Evolutionary conservation across 2,797 vertebrate genomes (phyloP).

Genomic region (Cichlasoma orientale): DNA sequence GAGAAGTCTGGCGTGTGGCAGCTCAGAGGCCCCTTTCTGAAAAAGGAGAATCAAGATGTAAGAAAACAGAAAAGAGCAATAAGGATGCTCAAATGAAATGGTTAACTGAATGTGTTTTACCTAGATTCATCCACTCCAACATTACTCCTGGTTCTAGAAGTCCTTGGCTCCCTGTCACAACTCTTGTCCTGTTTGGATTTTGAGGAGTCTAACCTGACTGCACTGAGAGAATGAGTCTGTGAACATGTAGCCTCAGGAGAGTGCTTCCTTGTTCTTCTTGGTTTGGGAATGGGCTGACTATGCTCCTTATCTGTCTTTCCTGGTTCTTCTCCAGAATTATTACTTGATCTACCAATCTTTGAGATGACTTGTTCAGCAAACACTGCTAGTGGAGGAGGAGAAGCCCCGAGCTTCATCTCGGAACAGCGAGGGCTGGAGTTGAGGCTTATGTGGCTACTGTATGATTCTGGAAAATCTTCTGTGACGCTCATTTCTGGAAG

Average conservation of each 20-base stretch:
- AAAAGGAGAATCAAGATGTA: slow-evolving; percentile 11
- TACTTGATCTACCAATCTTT: neutral
- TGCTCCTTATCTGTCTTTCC: neutral
- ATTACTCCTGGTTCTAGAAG: slow-evolving; percentile 6
- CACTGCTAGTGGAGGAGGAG: slow-evolving; percentile 1
- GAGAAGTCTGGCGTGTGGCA: slow-evolving; percentile 89
- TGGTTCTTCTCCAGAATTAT: neutral
- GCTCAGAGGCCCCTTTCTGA: slow-evolving; percentile 79
- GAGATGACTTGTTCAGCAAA: neutral
- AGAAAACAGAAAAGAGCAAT: neutral
- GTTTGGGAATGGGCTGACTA: slow-evolving; percentile 13
- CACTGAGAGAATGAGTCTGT: neutral
- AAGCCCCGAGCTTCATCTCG: neutral
- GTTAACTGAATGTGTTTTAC: slow-evolving; percentile 29
- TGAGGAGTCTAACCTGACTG: neutral
- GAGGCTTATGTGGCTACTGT: slow-evolving; percentile 22
- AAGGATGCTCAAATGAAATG: neutral
- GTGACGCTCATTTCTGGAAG: slow-evolving; percentile 58
- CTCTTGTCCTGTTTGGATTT: slow-evolving; percentile 18
- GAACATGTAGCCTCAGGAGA: slow-evolving; percentile 9
- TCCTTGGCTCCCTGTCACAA: slow-evolving; percentile 7
- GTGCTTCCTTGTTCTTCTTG: slow-evolving; percentile 10
- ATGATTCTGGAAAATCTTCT: slow-evolving; percentile 58
- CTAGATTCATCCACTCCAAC: slow-evolving; percentile 47
- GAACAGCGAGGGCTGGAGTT: slow-evolving; percentile 18